Evolutionary conservation across 2,797 vertebrate genomes (phyloP), one percentile per base, ranked within the genome.

Genomic region (Heterohyrax brucei): DNA sequence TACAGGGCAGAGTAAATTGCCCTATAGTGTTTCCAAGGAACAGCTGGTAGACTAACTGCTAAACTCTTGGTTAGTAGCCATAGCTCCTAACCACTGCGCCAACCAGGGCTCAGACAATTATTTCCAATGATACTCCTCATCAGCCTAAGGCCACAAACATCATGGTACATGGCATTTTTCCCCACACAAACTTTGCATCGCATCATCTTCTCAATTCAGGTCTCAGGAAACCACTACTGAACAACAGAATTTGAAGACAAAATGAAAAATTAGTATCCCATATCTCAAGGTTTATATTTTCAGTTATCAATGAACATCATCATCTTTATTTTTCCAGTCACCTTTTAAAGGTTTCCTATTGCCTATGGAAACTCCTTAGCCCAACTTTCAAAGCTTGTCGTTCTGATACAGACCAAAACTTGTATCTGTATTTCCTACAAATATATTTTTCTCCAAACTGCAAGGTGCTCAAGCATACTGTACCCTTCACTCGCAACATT

Each of bases 281-380:
- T n/a, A 7, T 12, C 68, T 33, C 4, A 33, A n/a, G 21, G 68
- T 72, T 33, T 72, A 18, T 72, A n/a, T 28, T 66, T 66, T 56
- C 46, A 94, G 50, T 62, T 62, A 75, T 59, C 78, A 86, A 77
- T 4, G 39, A 9, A 72, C 14, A 89, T 30, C 50, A 44, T 5
- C 3, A 95, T 2, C 66, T 89, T 87, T 56, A 59, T n/a, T 28
- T 92, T 94, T 91, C 70, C 66, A 89, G 87, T 93, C 22, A 76
- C 16, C 50, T 93, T 56, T 91, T 90, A 84, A 93, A 96, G 53
- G 79, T 79, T 80, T 89, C 50, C 76, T 81, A 72, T 28, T 56
- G 62, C 30, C 53, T 89, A 56, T 12, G 28, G 46, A 79, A 80
- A 86, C 28, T 72, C 53, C 75, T 92, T 50, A 91, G 50, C 46